These are phyloP conservation scores for Prunella fulvescens DNA, from an alignment of 2,113 vertebrate genomes.

Conservation along the genomic window DNA sequence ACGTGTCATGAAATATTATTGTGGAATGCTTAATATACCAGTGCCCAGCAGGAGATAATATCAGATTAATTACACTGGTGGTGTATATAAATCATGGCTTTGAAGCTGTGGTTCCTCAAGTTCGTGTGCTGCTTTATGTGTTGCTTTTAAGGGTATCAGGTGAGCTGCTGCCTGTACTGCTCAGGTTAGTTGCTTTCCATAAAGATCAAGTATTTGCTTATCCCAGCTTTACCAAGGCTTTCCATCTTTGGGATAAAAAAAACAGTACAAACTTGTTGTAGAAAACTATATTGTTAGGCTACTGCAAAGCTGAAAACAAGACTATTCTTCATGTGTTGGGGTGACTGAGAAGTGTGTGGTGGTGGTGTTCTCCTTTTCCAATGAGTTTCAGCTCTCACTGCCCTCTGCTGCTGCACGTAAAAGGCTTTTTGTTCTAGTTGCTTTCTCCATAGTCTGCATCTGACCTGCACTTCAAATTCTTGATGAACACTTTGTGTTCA, in stretches of 20 bases:
- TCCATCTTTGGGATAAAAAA: not conserved
- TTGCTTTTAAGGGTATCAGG: not conserved
- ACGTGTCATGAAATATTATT: not conserved
- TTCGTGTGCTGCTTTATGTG: not conserved
- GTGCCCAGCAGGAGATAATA: not conserved
- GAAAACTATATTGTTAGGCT: not conserved
- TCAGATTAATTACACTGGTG: not conserved
- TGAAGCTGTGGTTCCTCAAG: not conserved
- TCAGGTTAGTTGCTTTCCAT: not conserved
- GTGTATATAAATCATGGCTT: not conserved
- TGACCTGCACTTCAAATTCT: not conserved
- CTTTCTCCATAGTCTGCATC: not conserved
- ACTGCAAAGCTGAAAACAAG: not conserved
- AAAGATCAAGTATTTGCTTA: not conserved
- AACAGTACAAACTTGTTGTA: not conserved
- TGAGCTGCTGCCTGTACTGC: not conserved
- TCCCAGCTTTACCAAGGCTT: not conserved
- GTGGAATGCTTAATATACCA: not conserved
- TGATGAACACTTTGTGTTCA: not conserved
- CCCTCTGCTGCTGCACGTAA: not conserved
- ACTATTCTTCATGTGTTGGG: rapidly evolving
- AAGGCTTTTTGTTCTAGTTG: not conserved
- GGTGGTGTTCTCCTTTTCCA: not conserved
- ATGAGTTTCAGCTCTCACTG: rapidly evolving
- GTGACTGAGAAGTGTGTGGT: not conserved